Evolutionary conservation across 1,140 invertebrate genomes (phyloP), one percentile per base, ranked within the genome.

Genomic region (Stenopsyche tienmushanensis): DNA sequence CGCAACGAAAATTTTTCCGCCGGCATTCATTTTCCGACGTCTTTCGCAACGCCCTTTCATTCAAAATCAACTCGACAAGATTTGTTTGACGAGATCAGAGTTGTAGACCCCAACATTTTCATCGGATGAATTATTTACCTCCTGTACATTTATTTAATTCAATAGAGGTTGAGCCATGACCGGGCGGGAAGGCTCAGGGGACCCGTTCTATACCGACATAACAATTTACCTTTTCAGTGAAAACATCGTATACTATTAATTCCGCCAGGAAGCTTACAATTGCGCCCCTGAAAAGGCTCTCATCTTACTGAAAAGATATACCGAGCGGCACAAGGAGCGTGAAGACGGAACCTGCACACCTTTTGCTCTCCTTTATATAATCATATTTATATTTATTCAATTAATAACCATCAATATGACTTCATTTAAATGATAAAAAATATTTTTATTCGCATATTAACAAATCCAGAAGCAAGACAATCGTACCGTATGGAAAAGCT

Each of bases 161-260:
- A 67, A 67, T 54, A 42, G 52, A 42, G 62, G 50, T 41, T 47
- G 29, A 47, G 44, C 44, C n/a, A 47, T 20, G 29, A 34, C 29
- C 21, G 8, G 29, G 20, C 2, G 45, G 23, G 57, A 17, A 53
- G 62, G 21, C 49, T 41, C 42, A 29, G 49, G 55, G 64, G 58
- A 55, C 17, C 44, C 20, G 44, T 21, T 66, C 60, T 53, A 45
- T 63, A 58, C 65, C 69, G 69, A 70, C 69, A 70, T 71, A 71
- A 71, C 69, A 71, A 71, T 71, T 71, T 71, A 71, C 69, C 69
- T 71, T 71, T 67, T 71, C 65, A 67, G 57, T 67, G 65, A 71
- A 71, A 71, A 71, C 69, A 71, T 71, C 62, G 65, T 65, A 65
- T 67, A 63, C 69, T 71, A 71, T 71, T 71, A 71, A 71, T 71